Conservation (phyloP, 2,888 invertebrate genomes). For the Stomorhina lunata region DNA sequence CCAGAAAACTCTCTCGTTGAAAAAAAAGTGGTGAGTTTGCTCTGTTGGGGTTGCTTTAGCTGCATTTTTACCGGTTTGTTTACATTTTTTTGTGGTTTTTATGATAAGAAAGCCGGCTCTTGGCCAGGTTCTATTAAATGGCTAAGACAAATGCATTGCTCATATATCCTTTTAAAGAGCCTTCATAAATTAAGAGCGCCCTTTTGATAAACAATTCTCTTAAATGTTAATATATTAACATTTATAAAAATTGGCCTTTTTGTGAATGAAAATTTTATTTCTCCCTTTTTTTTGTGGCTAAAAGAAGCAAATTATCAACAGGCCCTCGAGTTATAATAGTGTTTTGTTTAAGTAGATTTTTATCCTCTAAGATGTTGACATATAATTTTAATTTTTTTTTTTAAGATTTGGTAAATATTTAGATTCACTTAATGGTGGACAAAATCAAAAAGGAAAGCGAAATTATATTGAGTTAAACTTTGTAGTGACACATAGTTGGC, state of each 20-base stretch:
- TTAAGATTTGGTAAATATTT: too few species aligned
- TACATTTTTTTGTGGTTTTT: slow-evolving; percentile 71
- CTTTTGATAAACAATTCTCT: too few species aligned
- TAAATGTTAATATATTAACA: not conserved
- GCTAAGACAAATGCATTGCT: too few species aligned
- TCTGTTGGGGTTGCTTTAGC: not conserved
- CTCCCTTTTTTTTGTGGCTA: not conserved
- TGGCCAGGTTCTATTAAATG: slow-evolving; percentile 1
- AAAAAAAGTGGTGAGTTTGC: slow-evolving; percentile 63
- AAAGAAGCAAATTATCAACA: not conserved
- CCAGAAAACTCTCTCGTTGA: not conserved
- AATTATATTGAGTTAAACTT: too few species aligned
- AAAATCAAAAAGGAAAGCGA: too few species aligned
- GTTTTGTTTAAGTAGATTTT: not conserved
- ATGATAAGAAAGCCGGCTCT: slow-evolving; percentile 45
- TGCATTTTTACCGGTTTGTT: slow-evolving; percentile 75
- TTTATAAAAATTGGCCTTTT: not conserved
- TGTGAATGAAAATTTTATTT: not conserved
- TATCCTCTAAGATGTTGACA: too few species aligned
- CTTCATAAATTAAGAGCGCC: too few species aligned
- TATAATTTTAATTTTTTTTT: too few species aligned
- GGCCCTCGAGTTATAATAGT: not conserved
- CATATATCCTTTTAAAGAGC: too few species aligned
- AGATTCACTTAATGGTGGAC: too few species aligned
- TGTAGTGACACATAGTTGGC: too few species aligned